Conservation (phyloP, 2,113 vertebrate species). For the Notechis scutatus region DNA sequence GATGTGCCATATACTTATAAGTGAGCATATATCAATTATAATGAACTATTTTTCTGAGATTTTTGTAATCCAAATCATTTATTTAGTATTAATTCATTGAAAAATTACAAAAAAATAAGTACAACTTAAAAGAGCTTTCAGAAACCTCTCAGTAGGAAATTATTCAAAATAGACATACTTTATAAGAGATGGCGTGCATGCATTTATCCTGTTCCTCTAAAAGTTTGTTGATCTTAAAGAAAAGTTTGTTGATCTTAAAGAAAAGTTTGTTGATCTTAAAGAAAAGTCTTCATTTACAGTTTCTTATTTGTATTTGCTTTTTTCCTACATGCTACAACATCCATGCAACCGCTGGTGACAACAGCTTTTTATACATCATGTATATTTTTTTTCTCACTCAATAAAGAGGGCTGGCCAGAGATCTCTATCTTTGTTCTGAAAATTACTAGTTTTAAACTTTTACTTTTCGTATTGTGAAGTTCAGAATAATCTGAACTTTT, state of each 20-base stretch:
- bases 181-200: neutral
- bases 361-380: too few species aligned
- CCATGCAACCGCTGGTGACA: neutral
- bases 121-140: neutral
- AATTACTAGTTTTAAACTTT: too few species aligned
- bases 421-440: too few species aligned
- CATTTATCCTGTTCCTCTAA: conserved; percentile 9
- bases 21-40: neutral
- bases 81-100: neutral
- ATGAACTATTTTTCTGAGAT: neutral
- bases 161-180: neutral
- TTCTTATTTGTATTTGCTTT: neutral
- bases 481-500: neutral
- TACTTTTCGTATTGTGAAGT: too few species aligned
- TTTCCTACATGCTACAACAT: neutral
- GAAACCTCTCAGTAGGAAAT: neutral
- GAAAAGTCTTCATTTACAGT: neutral
- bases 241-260: conserved; percentile 6
- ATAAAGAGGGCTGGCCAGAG: too few species aligned
- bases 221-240: neutral
- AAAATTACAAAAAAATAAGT: neutral
- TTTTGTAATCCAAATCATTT: neutral
- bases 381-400: too few species aligned
- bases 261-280: neutral
- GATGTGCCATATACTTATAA: neutral